Evolutionary conservation across 2,888 invertebrate genomes (phyloP).

Genomic region (Synergus umbraculus): DNA sequence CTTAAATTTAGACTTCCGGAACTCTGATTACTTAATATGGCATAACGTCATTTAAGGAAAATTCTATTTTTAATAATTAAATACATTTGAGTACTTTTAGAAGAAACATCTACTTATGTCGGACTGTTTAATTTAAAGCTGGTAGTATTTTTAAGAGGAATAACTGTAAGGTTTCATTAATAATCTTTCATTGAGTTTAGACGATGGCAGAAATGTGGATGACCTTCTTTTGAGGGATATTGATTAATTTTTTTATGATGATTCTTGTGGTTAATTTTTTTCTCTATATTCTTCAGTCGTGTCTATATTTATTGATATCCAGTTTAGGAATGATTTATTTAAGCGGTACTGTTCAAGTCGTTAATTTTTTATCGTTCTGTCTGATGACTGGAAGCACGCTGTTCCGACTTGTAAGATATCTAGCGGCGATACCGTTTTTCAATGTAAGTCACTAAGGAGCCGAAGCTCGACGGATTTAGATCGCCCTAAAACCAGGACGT

Average conservation of each 20-base stretch:
- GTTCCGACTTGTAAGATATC: slow-evolving; percentile 29
- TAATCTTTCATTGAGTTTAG: no score
- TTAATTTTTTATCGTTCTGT: slow-evolving; percentile 31
- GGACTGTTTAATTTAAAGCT: no score
- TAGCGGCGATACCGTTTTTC: slow-evolving; percentile 16
- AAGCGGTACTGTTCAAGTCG: slow-evolving; percentile 8
- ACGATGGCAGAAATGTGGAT: neutral
- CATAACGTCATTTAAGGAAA: no score
- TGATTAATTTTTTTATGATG: neutral
- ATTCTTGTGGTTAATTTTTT: neutral
- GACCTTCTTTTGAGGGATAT: no score
- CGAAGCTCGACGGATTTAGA: slow-evolving; percentile 29
- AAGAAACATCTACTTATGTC: no score
- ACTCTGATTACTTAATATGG: no score
- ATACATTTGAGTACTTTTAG: no score
- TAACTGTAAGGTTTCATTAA: neutral
- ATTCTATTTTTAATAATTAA: no score
- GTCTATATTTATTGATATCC: slow-evolving; percentile 7
- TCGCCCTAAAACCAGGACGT: slow-evolving; percentile 34
- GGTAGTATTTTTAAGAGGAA: neutral
- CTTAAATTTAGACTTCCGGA: no score
- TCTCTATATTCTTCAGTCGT: neutral
- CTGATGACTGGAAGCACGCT: slow-evolving; percentile 24
- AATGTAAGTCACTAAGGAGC: slow-evolving; percentile 23
- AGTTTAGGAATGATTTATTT: neutral